These are phyloP conservation scores for Ceyx margarethae DNA, from an alignment of 2,113 vertebrate species.

Conservation along the genomic window DNA sequence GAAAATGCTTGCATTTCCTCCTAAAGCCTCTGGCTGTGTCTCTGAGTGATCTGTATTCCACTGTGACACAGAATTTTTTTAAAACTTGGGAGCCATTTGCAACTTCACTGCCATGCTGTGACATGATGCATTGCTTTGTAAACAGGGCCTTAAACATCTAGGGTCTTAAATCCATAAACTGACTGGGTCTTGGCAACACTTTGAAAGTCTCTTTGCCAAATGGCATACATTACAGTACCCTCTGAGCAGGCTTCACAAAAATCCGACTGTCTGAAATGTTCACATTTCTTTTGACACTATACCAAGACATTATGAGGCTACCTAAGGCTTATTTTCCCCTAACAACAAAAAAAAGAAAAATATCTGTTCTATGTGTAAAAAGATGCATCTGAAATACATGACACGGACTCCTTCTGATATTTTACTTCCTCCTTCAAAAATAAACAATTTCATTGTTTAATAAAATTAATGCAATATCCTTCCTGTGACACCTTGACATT, in stretches of 20 bases:
- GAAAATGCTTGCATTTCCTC: not conserved
- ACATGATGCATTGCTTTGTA: constrained; percentile 44
- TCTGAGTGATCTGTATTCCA: constrained; percentile 21
- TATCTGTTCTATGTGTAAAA: not conserved
- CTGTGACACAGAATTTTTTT: not conserved
- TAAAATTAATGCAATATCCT: not conserved
- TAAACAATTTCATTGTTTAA: not conserved
- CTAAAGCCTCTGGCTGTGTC: not conserved
- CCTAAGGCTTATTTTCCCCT: not conserved
- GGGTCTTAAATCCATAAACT: constrained; percentile 45
- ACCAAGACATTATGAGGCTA: not conserved
- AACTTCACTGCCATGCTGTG: not conserved
- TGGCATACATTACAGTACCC: not conserved
- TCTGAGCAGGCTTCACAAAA: not conserved
- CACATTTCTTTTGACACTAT: not conserved
- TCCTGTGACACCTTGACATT: not conserved
- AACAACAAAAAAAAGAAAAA: not conserved
- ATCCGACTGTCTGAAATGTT: not conserved
- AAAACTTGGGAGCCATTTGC: constrained; percentile 32
- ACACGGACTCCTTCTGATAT: not conserved
- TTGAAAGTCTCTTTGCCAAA: constrained; percentile 28
- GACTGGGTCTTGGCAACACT: constrained; percentile 10
- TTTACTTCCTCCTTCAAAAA: not conserved
- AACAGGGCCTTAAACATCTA: constrained; percentile 22
- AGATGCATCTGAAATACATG: not conserved